Base-by-base conservation (phyloP, 2,113 vertebrate species). In the Eudyptes chrysolophus region DNA sequence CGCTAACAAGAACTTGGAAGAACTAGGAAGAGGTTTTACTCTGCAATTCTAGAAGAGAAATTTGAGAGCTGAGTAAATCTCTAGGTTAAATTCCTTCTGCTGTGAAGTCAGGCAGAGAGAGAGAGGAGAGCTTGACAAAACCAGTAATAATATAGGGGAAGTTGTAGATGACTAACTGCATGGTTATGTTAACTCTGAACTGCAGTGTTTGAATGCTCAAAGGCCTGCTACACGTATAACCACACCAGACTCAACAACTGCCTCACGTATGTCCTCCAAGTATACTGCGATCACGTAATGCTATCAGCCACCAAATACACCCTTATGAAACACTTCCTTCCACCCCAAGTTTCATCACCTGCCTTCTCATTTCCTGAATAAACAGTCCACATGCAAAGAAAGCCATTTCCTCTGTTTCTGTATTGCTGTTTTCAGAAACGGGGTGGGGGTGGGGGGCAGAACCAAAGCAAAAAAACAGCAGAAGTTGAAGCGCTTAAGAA, bases 291-390 rank as follows among this genome's bases (percentile, higher is more conserved):
- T 38, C 52, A 75, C 49, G 58, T 44, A 38, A 48, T 40, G 24
- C 65, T 55, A 77, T 44, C 84, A 64, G 48, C 6, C 51, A 87
- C 24, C 65, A 94, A 51, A 89, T 40, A 61, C 40, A 87, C 60
- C 26, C 76, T 80, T 84, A 70, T 19, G 74, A 95, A 97, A 94
- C 34, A 38, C 52, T 94, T 96, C 94, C 90, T 93, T 94, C 76
- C 90, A 84, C 44, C 13, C 17, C 1, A 2, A 78, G 30, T 95
- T 96, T 96, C 95, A 96, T 72, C 92, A 96, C 65, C 77, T 94
- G 86, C 86, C 77, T 76, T 71, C 77, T 94, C 61, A 65, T 61
- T 95, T 96, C 92, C 83, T 78, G 40, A 86, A 92, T 71, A 90
- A 94, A 87, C 76, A 94, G 69, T 60, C 19, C 64, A 60, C 7